Percentiles rank a stretch among this genome's conserved stretches.
Conservation (phyloP, 2,888 invertebrate genomes). For the Trichogramma evanescens region DNA sequence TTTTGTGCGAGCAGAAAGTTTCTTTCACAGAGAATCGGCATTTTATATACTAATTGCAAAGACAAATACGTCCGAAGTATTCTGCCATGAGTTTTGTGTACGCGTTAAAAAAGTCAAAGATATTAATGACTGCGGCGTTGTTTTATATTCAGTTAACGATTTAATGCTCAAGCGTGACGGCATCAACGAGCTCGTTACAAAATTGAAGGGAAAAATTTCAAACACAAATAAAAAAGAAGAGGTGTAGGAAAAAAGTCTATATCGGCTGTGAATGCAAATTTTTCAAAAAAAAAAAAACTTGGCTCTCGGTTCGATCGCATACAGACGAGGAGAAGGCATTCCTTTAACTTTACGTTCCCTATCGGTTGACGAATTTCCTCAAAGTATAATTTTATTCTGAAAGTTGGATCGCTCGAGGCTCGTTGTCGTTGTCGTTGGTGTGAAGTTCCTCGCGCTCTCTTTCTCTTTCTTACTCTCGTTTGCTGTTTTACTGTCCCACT, state of each 20-base stretch:
- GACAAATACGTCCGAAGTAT: no score
- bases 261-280: conserved; percentile 19
- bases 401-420: conserved; percentile 25
- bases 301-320: conserved; percentile 4
- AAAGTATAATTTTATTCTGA: conserved; percentile 37
- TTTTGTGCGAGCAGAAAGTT: no score
- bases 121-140: no score
- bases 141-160: no score
- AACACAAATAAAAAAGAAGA: conserved; percentile 28
- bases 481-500: not conserved
- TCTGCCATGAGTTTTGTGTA: no score
- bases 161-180: no score
- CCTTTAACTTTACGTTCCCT: conserved; percentile 22
- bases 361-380: conserved; percentile 35
- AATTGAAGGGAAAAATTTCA: conserved; percentile 27
- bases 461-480: not conserved
- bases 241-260: not conserved
- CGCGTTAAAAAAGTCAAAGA: no score
- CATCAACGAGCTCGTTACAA: conserved; percentile 13
- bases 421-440: conserved; percentile 8
- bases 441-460: conserved; percentile 8
- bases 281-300: conserved; percentile 13
- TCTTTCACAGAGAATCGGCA: no score
- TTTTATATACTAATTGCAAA: no score
- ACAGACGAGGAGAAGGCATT: not conserved